phyloP scores from a whole-genome alignment of 2,888 invertebrate genomes.

The Hirudinaria manillensis region DNA sequence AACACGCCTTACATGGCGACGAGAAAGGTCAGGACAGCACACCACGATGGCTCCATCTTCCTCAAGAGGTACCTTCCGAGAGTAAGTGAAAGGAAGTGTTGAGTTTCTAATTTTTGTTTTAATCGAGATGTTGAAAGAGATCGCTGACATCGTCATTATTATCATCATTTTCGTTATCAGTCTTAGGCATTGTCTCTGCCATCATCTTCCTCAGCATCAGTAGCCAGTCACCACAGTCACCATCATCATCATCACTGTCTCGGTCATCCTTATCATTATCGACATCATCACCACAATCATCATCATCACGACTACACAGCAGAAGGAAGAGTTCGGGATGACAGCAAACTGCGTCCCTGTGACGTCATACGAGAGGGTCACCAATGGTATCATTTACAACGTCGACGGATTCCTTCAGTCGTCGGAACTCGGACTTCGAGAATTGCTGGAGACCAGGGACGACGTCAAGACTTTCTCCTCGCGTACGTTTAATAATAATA shows the following conservation, averaged over 20 bases:
- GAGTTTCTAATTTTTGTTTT: background rate
- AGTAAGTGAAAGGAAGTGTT: background rate
- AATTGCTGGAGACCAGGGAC: background rate
- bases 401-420: conserved; percentile 14
- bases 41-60: background rate
- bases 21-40: background rate
- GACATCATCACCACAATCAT: no score
- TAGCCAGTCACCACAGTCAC: no score
- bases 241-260: no score
- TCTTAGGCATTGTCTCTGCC: no score
- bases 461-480: background rate
- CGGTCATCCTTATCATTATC: no score
- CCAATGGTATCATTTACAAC: conserved; percentile 14
- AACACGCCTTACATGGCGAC: background rate
- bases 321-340: background rate
- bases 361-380: background rate
- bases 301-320: no score
- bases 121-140: background rate
- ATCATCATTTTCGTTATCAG: background rate
- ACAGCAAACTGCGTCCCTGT: conserved; percentile 22
- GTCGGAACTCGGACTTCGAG: background rate
- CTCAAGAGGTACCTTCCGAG: background rate
- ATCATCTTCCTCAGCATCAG: no score
- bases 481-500: background rate
- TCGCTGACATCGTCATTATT: no score